Evolutionary conservation across 2,888 invertebrate species (phyloP), one percentile per base, ranked within the genome.

Genomic region (Corbicula japonica): DNA sequence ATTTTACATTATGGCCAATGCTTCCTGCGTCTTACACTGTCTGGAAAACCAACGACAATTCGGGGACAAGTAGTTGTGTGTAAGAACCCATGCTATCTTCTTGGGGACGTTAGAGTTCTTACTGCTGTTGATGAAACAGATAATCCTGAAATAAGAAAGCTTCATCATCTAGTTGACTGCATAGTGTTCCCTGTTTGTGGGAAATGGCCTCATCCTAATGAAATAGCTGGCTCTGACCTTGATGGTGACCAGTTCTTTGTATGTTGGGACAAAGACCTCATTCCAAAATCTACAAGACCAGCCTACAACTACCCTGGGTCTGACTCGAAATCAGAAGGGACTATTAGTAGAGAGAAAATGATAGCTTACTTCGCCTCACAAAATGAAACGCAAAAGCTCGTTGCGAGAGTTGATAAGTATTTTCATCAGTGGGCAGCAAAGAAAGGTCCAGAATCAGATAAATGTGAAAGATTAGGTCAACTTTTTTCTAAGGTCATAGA

Each of bases 191-290:
- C 94, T 5, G 84, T 88, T 2, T 80, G 90, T 54, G 94, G 94
- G 5, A 86, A 85, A 0, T 81, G 93, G 62, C 93, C 94, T 1
- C 93, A 93, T 85, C 90, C 94, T 1, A 92, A 93, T 78, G 92
- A 93, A 85, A 94, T 94, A 92, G 92, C 92, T 3, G 94, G 94
- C 4, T 91, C 91, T 23, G 94, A 94, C 85, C 83, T 94, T 73
- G 93, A 93, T 76, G 94, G 94, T 10, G 94, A 94, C 77, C 92
- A 92, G 79, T 94, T 91, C 80, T 90, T 91, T 61, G 92, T 93
- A 8, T 85, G 92, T 30, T 93, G 93, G 92, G 89, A 92, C 71
- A 65, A 85, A 26, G 80, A 87, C 12, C 81, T 93, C 46, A 86
- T 92, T 30, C 90, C 92, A 54, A 32, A 66, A 0, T 44, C 21